A percentile compares a stretch with the other conserved stretches of the same genome.
Conservation (phyloP, 2,113 vertebrate genomes). For the Chaetodon auriga region DNA sequence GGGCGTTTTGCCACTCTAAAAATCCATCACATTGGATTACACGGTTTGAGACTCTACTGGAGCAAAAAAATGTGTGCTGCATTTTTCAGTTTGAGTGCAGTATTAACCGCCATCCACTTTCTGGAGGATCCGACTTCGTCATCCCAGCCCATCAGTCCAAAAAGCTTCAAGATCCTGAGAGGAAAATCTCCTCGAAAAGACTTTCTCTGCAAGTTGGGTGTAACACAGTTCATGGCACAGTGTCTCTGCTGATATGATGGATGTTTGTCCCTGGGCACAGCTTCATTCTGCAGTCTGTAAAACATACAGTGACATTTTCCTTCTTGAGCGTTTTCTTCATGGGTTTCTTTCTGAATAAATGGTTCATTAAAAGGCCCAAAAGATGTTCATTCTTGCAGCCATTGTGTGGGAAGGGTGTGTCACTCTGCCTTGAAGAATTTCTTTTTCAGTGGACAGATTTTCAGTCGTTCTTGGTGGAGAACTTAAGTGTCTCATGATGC, state of each 20-base stretch:
- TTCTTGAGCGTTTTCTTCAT: background rate
- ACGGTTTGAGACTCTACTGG: constrained; percentile 66
- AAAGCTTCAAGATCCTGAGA: constrained; percentile 41
- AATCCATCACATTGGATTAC: constrained; percentile 80
- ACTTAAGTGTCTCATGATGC: constrained; percentile 15
- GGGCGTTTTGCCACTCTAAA: constrained; percentile 73
- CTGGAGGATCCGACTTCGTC: constrained; percentile 35
- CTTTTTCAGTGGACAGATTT: constrained; percentile 20
- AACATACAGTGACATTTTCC: constrained; percentile 12
- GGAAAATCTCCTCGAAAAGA: constrained; percentile 51
- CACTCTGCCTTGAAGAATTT: background rate
- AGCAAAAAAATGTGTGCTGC: constrained; percentile 41
- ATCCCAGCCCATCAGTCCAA: constrained; percentile 46
- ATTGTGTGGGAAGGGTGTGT: constrained; percentile 1
- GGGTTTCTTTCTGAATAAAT: constrained; percentile 14
- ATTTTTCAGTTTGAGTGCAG: constrained; percentile 61
- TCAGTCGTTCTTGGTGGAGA: constrained; percentile 9
- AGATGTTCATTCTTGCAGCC: background rate
- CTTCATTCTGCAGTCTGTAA: constrained; percentile 39
- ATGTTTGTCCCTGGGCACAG: constrained; percentile 1
- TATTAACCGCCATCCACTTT: constrained; percentile 55
- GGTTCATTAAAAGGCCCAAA: constrained; percentile 11
- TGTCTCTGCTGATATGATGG: constrained; percentile 29
- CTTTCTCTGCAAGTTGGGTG: constrained; percentile 35
- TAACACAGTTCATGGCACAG: constrained; percentile 27